These are phyloP conservation scores for Amblyjoppa fuscipennis DNA, from an alignment of 2,888 invertebrate genomes.

Conservation along the genomic window DNA sequence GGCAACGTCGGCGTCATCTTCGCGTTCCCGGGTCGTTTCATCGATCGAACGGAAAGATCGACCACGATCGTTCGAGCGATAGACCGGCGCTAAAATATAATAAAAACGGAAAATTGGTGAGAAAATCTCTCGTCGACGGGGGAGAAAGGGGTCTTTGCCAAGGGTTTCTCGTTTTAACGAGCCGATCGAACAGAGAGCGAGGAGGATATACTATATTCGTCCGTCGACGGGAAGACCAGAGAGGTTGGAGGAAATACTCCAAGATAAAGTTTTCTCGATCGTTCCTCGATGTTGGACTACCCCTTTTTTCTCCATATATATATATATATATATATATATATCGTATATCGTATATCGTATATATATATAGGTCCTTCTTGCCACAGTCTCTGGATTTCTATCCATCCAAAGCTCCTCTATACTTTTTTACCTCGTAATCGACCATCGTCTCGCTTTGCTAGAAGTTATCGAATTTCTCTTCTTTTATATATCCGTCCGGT, in stretches of 20 bases:
- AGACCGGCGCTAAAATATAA: conserved; percentile 27
- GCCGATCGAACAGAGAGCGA: conserved; percentile 21
- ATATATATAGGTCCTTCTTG: conserved; percentile 8
- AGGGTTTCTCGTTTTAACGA: conserved; percentile 46
- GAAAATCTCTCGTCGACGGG: not conserved
- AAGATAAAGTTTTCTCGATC: conserved; percentile 62
- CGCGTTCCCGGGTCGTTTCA: not conserved
- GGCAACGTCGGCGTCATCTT: not conserved
- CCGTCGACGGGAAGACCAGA: conserved; percentile 17
- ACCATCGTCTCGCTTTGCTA: conserved; percentile 51
- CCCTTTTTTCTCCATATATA: not conserved
- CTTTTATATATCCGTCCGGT: conserved; percentile 42
- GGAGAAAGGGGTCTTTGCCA: not conserved
- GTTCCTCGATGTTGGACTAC: conserved; percentile 47
- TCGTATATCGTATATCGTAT: not conserved
- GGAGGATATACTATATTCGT: conserved; percentile 19
- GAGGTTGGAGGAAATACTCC: conserved; percentile 48
- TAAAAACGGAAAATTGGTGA: conserved; percentile 18
- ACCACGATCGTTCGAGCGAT: conserved; percentile 12
- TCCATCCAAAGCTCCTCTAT: conserved; percentile 21
- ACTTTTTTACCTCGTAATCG: conserved; percentile 52
- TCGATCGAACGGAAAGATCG: conserved; percentile 9
- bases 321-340: not conserved
- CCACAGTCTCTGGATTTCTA: conserved; percentile 10
- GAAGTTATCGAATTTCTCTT: conserved; percentile 60